phyloP scores from a whole-genome alignment of 2,113 vertebrate genomes.

The Mastomys natalensis region DNA sequence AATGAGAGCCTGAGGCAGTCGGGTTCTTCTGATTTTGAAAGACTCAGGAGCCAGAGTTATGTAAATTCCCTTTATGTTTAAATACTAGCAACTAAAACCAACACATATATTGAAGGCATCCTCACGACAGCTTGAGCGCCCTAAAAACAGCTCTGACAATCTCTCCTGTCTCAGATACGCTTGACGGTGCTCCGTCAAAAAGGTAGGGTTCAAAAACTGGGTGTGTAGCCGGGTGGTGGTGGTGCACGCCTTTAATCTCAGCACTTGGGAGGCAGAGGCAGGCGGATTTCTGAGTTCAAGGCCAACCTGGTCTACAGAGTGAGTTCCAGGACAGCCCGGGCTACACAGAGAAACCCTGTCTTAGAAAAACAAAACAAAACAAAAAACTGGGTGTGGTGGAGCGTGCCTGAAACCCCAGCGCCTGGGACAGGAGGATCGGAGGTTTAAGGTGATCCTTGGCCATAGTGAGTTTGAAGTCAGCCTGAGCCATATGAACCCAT shows the following conservation, averaged over 20 bases:
- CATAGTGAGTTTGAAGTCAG: not conserved
- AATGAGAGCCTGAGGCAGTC: accelerated
- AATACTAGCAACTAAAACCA: conserved; percentile 41
- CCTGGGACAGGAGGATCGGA: not conserved
- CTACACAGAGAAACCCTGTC: too few species aligned
- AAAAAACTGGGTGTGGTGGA: too few species aligned
- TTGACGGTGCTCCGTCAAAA: not conserved
- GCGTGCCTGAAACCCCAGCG: not conserved
- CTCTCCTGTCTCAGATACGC: not conserved
- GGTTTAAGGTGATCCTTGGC: not conserved
- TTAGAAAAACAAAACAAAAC: too few species aligned
- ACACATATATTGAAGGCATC: not conserved
- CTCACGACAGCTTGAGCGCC: not conserved
- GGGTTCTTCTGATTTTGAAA: not conserved
- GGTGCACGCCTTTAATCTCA: too few species aligned
- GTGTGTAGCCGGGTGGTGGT: too few species aligned
- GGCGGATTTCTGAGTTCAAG: too few species aligned
- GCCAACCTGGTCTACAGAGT: too few species aligned
- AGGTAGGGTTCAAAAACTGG: not conserved
- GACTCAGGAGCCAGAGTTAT: not conserved
- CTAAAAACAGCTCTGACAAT: not conserved
- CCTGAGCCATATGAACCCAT: not conserved
- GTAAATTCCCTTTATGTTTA: conserved; percentile 30
- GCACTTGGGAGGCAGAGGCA: too few species aligned
- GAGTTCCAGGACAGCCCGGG: too few species aligned